phyloP scores from a whole-genome alignment of 2,113 vertebrate genomes.

The Crotophaga sulcirostris region DNA sequence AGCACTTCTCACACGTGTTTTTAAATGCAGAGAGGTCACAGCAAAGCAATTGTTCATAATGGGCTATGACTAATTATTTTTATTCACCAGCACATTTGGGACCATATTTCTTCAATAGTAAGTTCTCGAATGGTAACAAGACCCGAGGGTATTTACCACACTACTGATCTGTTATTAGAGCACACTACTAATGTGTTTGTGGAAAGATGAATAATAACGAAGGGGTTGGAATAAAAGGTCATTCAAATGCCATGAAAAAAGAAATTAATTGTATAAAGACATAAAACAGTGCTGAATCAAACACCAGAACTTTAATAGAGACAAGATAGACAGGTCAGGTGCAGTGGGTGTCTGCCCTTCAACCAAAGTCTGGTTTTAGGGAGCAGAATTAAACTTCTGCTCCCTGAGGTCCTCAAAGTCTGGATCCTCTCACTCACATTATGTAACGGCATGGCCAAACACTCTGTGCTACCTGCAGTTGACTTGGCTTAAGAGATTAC shows the following conservation, averaged over 20 bases:
- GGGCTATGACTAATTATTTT: slow-evolving; percentile 6
- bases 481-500: not conserved
- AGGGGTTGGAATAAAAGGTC: slow-evolving; percentile 15
- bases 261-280: not conserved
- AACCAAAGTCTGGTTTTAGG: not conserved
- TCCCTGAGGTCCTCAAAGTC: not conserved
- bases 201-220: not conserved
- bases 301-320: not conserved
- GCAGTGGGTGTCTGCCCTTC: not conserved
- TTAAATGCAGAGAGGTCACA: not conserved
- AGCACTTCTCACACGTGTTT: not conserved
- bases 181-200: not conserved
- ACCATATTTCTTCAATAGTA: not conserved
- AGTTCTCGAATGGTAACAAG: not conserved
- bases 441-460: not conserved
- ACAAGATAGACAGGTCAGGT: not conserved
- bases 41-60: not conserved
- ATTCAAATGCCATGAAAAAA: slow-evolving; percentile 16
- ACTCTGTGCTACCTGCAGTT: not conserved
- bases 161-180: slow-evolving; percentile 24
- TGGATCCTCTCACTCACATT: not conserved
- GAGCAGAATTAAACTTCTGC: not conserved
- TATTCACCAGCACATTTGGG: not conserved
- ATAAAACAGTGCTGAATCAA: not conserved
- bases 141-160: not conserved